A percentile compares a stretch with the other conserved stretches of the same genome.
These are phyloP conservation scores for Chaetorhynchus papuensis DNA, from an alignment of 2,113 vertebrate species.

Conservation along the genomic window DNA sequence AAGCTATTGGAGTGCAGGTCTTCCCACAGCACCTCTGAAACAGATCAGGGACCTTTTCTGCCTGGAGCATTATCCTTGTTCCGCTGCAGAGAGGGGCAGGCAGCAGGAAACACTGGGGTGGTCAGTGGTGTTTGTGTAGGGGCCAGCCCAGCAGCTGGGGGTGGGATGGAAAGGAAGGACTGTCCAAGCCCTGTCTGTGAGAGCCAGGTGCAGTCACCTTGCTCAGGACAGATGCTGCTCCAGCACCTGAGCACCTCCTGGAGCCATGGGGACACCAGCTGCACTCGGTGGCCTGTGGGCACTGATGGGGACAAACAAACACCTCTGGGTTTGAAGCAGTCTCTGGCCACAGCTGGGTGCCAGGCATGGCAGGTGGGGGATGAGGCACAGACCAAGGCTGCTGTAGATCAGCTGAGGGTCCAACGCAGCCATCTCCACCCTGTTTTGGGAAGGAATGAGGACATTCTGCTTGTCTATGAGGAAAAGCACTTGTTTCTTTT, in stretches of 20 bases:
- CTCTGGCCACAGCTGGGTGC: not conserved
- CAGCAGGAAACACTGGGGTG: no score
- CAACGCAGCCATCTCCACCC: not conserved
- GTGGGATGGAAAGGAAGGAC: not conserved
- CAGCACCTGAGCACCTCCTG: not conserved
- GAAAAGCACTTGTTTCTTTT: not conserved
- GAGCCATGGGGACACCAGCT: not conserved
- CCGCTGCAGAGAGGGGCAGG: not conserved
- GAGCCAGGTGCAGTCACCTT: not conserved
- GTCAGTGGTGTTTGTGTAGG: not conserved
- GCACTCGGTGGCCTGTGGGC: fast-evolving
- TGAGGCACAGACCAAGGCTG: not conserved
- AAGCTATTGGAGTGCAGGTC: not conserved
- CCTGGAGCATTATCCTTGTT: not conserved
- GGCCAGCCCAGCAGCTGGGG: not conserved
- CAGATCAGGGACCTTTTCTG: not conserved
- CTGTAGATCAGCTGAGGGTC: not conserved
- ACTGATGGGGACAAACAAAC: not conserved
- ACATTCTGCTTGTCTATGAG: not conserved
- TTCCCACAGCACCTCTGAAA: not conserved
- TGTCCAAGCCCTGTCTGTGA: not conserved
- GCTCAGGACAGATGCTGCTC: not conserved
- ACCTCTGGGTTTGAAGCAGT: not conserved
- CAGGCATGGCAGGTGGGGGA: fast-evolving
- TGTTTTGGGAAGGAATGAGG: not conserved